phyloP scores from a whole-genome alignment of 2,888 invertebrate species.

The Hypsopygia costalis region DNA sequence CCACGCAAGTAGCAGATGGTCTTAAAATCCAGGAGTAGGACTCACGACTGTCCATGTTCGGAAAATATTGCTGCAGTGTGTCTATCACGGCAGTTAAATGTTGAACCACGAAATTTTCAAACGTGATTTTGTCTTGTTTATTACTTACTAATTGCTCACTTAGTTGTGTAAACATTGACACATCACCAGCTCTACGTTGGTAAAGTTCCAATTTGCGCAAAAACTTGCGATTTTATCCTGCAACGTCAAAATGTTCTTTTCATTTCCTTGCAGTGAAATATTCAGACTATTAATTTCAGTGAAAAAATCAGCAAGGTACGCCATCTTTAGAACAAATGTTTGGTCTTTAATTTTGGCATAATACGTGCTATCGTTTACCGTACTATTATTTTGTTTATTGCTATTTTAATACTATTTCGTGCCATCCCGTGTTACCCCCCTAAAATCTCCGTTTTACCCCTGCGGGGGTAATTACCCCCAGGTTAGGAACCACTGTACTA shows the following conservation, averaged over 20 bases:
- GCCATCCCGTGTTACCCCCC: too few species aligned
- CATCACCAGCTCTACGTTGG: conserved; percentile 22
- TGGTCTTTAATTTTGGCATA: conserved; percentile 14
- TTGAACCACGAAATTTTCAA: conserved; percentile 21
- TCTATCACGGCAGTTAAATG: conserved; percentile 21
- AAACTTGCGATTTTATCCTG: too few species aligned
- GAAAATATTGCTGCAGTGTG: conserved; percentile 22
- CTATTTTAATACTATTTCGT: too few species aligned
- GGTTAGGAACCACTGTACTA: too few species aligned
- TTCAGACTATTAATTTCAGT: conserved; percentile 23
- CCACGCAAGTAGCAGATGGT: too few species aligned
- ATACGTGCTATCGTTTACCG: too few species aligned
- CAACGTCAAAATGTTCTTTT: too few species aligned
- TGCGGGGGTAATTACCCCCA: too few species aligned
- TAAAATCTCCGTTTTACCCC: too few species aligned
- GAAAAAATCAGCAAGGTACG: conserved; percentile 19
- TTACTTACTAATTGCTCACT: conserved; percentile 20
- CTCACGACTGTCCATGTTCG: conserved; percentile 15
- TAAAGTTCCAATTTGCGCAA: conserved; percentile 1
- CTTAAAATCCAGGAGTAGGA: too few species aligned
- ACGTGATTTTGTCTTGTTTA: conserved; percentile 19
- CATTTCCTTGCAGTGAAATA: too few species aligned
- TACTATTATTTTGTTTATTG: too few species aligned
- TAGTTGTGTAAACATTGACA: conserved; percentile 24
- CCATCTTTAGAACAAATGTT: conserved; percentile 12